Conservation (phyloP, 2,797 vertebrate genomes). For the Melanogrammus aeglefinus region DNA sequence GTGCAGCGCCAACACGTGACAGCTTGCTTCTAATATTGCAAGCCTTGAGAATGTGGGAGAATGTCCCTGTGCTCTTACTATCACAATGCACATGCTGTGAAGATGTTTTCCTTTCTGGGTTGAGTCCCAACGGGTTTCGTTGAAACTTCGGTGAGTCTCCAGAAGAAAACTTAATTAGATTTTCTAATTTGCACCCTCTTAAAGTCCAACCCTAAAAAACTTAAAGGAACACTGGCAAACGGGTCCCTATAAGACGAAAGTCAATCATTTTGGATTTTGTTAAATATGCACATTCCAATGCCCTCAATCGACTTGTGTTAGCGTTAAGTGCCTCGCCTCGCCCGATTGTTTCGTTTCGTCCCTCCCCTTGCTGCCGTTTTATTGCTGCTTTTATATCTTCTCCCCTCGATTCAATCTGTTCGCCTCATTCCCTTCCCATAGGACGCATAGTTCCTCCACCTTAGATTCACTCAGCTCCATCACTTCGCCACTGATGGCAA, state of each 20-base stretch:
- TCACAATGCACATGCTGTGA: neutral
- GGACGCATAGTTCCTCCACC: constrained; percentile 45
- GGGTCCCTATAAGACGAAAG: constrained; percentile 13
- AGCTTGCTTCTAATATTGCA: neutral
- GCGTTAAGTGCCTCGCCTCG: constrained; percentile 14
- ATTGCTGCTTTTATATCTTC: constrained; percentile 49
- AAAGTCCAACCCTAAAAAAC: constrained; percentile 11
- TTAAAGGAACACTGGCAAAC: constrained; percentile 1
- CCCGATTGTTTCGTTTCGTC: constrained; percentile 14
- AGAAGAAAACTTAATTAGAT: neutral
- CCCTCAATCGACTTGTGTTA: constrained; percentile 15
- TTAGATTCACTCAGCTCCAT: constrained; percentile 65
- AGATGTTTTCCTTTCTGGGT: neutral
- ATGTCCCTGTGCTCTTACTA: neutral
- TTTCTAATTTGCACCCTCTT: neutral
- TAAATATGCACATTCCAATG: constrained; percentile 26
- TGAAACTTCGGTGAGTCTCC: neutral
- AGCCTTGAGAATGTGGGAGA: too few relatives aligned
- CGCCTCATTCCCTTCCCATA: constrained; percentile 57
- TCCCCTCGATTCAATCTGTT: constrained; percentile 58
- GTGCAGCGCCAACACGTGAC: neutral
- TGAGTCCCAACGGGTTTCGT: neutral
- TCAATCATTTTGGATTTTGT: constrained; percentile 16
- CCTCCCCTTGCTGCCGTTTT: constrained; percentile 29
- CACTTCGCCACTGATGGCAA: constrained; percentile 64